A percentile compares a stretch with the other conserved stretches of the same genome.
Conservation (phyloP, 2,797 vertebrate species). For the Paedocypris micromegethes region DNA sequence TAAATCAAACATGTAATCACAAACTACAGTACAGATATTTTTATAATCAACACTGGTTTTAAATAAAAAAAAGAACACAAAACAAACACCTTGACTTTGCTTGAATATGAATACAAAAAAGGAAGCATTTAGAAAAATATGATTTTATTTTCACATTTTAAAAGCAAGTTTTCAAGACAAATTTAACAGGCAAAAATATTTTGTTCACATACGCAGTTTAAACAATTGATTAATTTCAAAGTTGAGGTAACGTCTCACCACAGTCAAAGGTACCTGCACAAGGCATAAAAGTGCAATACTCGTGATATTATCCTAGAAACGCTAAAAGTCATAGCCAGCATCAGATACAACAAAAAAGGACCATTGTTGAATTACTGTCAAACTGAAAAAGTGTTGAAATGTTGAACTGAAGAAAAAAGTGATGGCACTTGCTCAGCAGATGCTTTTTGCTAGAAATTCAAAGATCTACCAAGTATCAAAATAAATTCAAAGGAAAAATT, state of each 20-base stretch:
- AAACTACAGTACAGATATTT: too few relatives aligned
- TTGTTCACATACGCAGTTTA: conserved; percentile 47
- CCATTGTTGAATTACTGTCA: background rate
- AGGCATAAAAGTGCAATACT: conserved; percentile 41
- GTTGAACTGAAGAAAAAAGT: too few relatives aligned
- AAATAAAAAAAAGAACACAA: too few relatives aligned
- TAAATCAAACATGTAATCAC: too few relatives aligned
- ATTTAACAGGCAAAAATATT: conserved; percentile 70
- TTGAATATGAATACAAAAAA: conserved; percentile 7
- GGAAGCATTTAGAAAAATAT: conserved; percentile 81
- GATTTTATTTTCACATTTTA: conserved; percentile 85
- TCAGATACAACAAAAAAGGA: conserved; percentile 40
- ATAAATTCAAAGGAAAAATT: too few relatives aligned
- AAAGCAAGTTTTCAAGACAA: conserved; percentile 83
- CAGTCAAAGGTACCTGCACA: conserved; percentile 53
- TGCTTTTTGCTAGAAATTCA: too few relatives aligned
- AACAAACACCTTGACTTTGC: too few relatives aligned
- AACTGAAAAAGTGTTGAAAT: too few relatives aligned
- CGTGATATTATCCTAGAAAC: conserved; percentile 43
- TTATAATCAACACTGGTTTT: too few relatives aligned
- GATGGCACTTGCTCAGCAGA: too few relatives aligned
- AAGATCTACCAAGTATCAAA: too few relatives aligned
- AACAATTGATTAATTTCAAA: conserved; percentile 66
- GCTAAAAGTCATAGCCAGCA: conserved; percentile 40
- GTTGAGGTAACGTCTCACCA: conserved; percentile 52